Evolutionary conservation across 2,113 vertebrate genomes (phyloP), one percentile per base, ranked within the genome.

Genomic region (Perca fluviatilis): DNA sequence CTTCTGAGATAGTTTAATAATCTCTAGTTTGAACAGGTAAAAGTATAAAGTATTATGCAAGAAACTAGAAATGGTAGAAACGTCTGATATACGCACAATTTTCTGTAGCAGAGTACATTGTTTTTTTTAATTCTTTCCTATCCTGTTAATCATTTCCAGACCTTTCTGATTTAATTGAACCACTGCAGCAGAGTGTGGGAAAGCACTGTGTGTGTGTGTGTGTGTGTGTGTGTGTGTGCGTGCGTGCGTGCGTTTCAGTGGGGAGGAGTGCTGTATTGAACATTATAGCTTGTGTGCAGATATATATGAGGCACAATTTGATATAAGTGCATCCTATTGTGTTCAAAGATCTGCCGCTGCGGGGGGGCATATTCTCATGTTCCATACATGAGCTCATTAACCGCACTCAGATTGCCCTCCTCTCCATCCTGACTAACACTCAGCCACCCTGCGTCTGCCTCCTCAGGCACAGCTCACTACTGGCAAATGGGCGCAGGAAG

Each of bases 351-450:
- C 46, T 66, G 75, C 81, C 54, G 64, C 85, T 84, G 84, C 25
- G 77, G 14, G 5, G 18, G 68, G 85, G 71, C 71, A 84, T 73
- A 77, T 82, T 88, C 91, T 91, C 91, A 92, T 94, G 91, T 93
- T 94, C 93, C 80, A 94, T 92, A 91, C 92, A 93, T 93, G 86
- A 94, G 87, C 89, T 93, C 91, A 93, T 94, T 94, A 94, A 79
- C 89, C 36, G 56, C 40, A 57, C 85, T 93, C 86, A 82, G 77
- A 83, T 87, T 82, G 75, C 86, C 86, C 78, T 82, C 66, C 86
- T 83, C 87, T 86, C 80, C 86, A 79, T 74, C 83, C 84, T 67
- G 82, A 88, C 85, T 72, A 62, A 57, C 74, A 40, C 86, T 89
- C 87, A 80, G 67, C 74, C 87, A 70, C 77, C 83, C 88, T 74